A percentile compares a stretch with the other conserved stretches of the same genome.
Evolutionary conservation across 2,888 invertebrate genomes (phyloP).

Genomic region (Halocaridina rubra): DNA sequence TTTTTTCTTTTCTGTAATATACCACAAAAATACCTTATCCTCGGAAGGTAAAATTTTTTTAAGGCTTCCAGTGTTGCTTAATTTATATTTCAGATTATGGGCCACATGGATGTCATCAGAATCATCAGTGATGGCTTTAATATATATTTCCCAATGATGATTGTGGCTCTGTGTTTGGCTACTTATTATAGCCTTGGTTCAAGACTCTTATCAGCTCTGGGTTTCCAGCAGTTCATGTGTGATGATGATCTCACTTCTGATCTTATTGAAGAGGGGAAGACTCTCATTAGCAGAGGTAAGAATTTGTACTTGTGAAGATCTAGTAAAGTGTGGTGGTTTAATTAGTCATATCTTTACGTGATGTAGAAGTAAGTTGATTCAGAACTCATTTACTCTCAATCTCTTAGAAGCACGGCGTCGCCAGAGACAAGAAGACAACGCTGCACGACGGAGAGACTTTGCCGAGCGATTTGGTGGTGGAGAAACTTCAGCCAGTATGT

Average conservation of each 20-base stretch:
- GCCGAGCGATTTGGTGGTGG: slow-evolving; percentile 75
- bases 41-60: no score
- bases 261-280: slow-evolving; percentile 91
- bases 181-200: slow-evolving; percentile 95
- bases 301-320: no score
- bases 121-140: slow-evolving; percentile 98
- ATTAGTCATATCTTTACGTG: no score
- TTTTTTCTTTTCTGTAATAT: no score
- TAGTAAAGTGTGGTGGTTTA: no score
- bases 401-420: slow-evolving; percentile 77
- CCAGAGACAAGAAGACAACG: slow-evolving; percentile 83
- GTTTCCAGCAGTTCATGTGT: slow-evolving; percentile 94
- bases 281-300: slow-evolving; percentile 83
- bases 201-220: slow-evolving; percentile 86
- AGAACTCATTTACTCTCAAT: no score
- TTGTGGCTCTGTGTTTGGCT: slow-evolving; percentile 90
- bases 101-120: slow-evolving; percentile 97
- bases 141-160: slow-evolving; percentile 98
- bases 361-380: no score
- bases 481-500: slow-evolving; percentile 56
- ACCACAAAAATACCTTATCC: no score
- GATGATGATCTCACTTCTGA: slow-evolving; percentile 94
- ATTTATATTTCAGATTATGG: slow-evolving; percentile 83
- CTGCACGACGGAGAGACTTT: slow-evolving; percentile 80
- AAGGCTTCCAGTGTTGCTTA: not conserved